Base-by-base conservation (phyloP, 2,113 vertebrate genomes). In the Apistogramma diplotaenia region DNA sequence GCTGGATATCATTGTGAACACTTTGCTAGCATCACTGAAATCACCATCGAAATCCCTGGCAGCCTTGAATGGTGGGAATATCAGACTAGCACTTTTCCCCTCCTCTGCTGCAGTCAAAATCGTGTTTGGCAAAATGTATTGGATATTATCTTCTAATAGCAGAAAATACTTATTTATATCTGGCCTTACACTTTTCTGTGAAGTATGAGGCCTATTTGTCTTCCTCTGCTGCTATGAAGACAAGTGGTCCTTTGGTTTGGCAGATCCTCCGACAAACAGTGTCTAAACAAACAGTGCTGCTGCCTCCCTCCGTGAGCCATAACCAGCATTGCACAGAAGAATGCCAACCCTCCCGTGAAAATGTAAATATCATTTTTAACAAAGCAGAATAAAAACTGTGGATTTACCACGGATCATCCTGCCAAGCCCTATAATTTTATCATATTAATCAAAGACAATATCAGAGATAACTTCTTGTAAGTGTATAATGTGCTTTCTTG, bases 281-380 rank as follows among this genome's bases (percentile, higher is more conserved):
- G 70, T 87, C 65, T 85, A 83, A 83, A 83, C 71, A 80, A 88
- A 88, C 37, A 81, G 29, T 51, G 31, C 35, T 37, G 56, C 83
- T 75, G 82, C 59, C 76, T 62, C 82, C 60, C 35, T 87, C 58
- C n/a, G 71, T 87, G 79, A 87, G 78, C 80, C 79, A 81, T 59
- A 79, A 78, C 35, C 81, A 78, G 82, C 74, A 79, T 61, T 84
- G 73, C 76, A 88, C 3, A 82, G 35, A 85, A 51, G 40, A 23
- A 58, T 79, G 85, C 89, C 87, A 90, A 91, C 86, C 25, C 57
- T 78, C 79, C 87, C 59, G 76, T 81, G 60, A 76, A 82, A 82
- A 81, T 43, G 40, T 56, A 76, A 85, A 86, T 70, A 72, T 62
- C 31, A 74, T 76, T 78, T 78, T 86, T 78, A 84, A 86, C 76